Conservation (phyloP, 2,888 invertebrate species). For the Caenorhabditis macrosperma region DNA sequence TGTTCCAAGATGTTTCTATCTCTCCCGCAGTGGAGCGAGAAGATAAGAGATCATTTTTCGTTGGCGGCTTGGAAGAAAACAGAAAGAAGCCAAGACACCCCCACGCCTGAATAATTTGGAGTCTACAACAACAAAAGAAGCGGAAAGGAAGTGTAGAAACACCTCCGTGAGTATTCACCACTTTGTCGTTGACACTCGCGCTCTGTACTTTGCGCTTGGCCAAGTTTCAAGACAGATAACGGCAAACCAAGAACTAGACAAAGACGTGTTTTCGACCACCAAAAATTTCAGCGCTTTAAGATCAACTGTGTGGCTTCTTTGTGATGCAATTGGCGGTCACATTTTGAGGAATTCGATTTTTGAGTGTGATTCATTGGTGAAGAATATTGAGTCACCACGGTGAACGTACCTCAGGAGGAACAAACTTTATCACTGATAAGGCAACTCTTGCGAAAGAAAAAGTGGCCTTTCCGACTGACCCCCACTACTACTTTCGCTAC, state of each 20-base stretch:
- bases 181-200: conserved; percentile 44
- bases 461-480: neutral
- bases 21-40: neutral
- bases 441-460: too few relatives aligned
- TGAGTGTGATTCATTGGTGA: conserved; percentile 7
- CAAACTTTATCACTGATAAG: too few relatives aligned
- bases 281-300: neutral
- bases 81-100: conserved; percentile 3
- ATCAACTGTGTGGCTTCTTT: neutral
- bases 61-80: neutral
- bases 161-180: conserved; percentile 22
- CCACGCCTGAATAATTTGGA: conserved; percentile 39
- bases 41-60: conserved; percentile 1
- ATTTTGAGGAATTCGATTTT: conserved; percentile 5
- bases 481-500: conserved; percentile 3
- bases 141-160: conserved; percentile 8
- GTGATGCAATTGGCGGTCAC: neutral
- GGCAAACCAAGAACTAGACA: conserved; percentile 15
- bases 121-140: neutral
- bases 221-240: conserved; percentile 40
- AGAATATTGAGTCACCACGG: neutral
- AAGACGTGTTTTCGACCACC: conserved; percentile 7
- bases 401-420: neutral
- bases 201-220: conserved; percentile 27
- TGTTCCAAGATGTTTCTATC: neutral